Evolutionary conservation across 2,888 invertebrate species (phyloP), one percentile per base, ranked within the genome.

Genomic region (Netelia inedita): DNA sequence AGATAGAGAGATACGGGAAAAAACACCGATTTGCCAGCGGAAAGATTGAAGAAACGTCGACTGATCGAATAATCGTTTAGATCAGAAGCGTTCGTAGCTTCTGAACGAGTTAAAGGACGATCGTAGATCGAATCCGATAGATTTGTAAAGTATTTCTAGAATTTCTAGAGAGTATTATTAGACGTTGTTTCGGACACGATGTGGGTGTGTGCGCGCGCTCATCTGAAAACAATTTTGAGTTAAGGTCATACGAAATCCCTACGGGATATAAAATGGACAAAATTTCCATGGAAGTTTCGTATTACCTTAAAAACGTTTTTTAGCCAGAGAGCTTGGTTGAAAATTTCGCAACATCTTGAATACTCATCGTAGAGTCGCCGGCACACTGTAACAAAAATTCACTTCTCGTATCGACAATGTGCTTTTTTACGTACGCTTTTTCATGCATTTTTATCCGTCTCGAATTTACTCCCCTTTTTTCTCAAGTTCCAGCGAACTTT

Each of bases 131-230:
- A 63, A 23, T 35, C 43, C 46, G 50, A 66, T 59, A 75, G 75
- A 59, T 76, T 76, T 68, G 76, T 72, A 61, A 68, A 68, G 66
- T 73, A 76, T 59, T 43, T 35, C 23, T 57, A 76, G 57, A 57
- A 76, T 66, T 75, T 35, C 43, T 71, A 21, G 57, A 72, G 43
- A 79, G 74, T 69, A 76, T 68, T 46, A 19, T 23, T 35, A 59
- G 14, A 63, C 43, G 23, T 57, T 14, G 5, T 69, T 71, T 19
- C 23, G 28, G 63, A 69, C n/a, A 28, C 46, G 35, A 43, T 57
- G 63, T 75, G 83, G 65, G 57, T 57, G 79, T 43, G 72, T 35
- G 43, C 3, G 55, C 9, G 28, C 61, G 63, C 53, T 10, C 50
- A 14, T 71, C n/a, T 35, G 6, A 35, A 57, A 23, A 23, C 53